phyloP scores from a whole-genome alignment of 2,888 invertebrate genomes.

The Phoronis australis region DNA sequence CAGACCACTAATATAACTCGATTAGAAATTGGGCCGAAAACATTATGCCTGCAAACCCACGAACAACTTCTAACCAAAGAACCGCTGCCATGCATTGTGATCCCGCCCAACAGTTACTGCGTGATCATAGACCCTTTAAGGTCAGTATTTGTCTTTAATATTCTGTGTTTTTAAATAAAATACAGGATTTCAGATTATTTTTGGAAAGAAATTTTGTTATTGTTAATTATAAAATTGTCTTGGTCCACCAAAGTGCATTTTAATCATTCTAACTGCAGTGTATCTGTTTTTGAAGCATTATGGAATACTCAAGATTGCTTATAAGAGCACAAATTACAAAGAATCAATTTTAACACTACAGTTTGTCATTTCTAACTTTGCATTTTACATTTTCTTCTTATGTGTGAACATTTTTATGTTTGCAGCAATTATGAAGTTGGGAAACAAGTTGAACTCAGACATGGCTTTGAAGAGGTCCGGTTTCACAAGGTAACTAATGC shows the following conservation, averaged over 20 bases:
- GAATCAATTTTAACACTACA: too few species aligned
- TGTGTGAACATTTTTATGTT: too few species aligned
- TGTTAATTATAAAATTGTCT: too few species aligned
- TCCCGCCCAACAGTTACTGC: slow-evolving; percentile 38
- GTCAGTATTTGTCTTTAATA: slow-evolving; percentile 19
- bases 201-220: background rate
- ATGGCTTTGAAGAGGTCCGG: slow-evolving; percentile 26
- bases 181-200: background rate
- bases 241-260: too few species aligned
- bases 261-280: too few species aligned
- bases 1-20: slow-evolving; percentile 35
- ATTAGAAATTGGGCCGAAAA: slow-evolving; percentile 32
- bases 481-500: slow-evolving; percentile 27
- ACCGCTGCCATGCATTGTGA: slow-evolving; percentile 32
- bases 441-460: slow-evolving; percentile 22
- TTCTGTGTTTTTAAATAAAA: background rate
- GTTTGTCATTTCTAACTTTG: too few species aligned
- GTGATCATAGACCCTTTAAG: slow-evolving; percentile 29
- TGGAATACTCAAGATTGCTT: too few species aligned
- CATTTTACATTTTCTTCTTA: too few species aligned
- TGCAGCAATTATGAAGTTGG: slow-evolving; percentile 33
- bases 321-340: too few species aligned
- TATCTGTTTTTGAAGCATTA: too few species aligned
- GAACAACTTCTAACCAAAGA: slow-evolving; percentile 25
- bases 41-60: slow-evolving; percentile 27